A percentile compares a stretch with the other conserved stretches of the same genome.
Evolutionary conservation across 2,888 invertebrate species (phyloP).

Genomic region (Hylaea fasciaria): DNA sequence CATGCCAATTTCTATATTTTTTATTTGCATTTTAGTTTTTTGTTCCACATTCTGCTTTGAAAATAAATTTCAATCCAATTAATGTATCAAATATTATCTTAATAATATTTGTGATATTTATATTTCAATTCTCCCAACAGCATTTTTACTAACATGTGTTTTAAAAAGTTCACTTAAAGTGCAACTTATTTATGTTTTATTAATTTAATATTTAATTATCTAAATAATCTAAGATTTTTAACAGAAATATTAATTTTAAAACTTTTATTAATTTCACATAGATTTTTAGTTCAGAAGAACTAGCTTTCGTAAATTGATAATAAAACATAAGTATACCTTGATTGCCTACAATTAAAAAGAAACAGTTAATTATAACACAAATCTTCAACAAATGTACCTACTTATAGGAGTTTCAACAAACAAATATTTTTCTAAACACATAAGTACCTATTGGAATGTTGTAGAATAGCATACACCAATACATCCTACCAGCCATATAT

Average conservation of each 20-base stretch:
- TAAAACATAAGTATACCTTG: background rate
- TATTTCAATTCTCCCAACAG: no score
- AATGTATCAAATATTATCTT: no score
- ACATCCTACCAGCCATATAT: no score
- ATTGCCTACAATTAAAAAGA: slow-evolving; percentile 2
- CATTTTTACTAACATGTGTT: no score
- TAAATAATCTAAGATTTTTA: slow-evolving; percentile 2
- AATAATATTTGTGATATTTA: no score
- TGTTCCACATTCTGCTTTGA: no score
- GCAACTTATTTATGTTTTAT: background rate
- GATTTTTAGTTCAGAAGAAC: background rate
- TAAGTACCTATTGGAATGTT: background rate
- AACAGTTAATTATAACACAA: background rate
- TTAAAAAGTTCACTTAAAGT: no score
- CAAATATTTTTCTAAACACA: background rate
- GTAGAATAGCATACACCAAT: background rate
- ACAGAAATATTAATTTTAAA: background rate
- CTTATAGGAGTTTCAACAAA: no score
- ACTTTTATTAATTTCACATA: background rate
- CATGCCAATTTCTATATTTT: no score
- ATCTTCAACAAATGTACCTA: background rate
- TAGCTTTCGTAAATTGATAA: background rate
- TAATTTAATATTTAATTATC: background rate
- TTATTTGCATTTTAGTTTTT: no score
- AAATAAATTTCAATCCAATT: no score